Evolutionary conservation across 1,140 invertebrate genomes (phyloP), one percentile per base, ranked within the genome.

Genomic region (Pseudobourletiella spinata): DNA sequence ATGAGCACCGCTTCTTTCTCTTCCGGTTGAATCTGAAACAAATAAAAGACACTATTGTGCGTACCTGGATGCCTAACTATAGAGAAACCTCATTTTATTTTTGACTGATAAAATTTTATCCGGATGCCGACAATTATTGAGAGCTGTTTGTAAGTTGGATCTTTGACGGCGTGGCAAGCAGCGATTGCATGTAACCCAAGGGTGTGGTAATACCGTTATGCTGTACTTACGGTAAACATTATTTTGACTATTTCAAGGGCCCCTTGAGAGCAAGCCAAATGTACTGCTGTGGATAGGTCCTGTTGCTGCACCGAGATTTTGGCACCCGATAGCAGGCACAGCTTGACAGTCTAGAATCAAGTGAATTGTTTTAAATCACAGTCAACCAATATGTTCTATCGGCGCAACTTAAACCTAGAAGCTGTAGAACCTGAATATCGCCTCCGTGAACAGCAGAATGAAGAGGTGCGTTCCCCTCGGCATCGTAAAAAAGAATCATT

Each of bases 261-360:
- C 1, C 88, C 86, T 79, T 89, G 88, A 14, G 88, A 82, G 71
- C 87, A 89, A 1, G 90, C 91, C 67, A 92, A 78, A 76, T 94
- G 91, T 1, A 93, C 84, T 1, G 91, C 88, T 2, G 90, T 94
- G 0, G 88, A 90, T 24, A 87, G 77, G 76, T 94, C 89, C 70
- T 91, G 84, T 77, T 93, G 86, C 73, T 91, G 87, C 0, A 84
- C 88, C 1, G 87, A 88, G 59, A 92, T 90, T 70, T 86, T 86
- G 0, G 89, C 88, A 8, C 89, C 89, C 14, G 86, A 89, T 64
- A 82, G 83, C n/a, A 93, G 76, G 75, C 89, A 93, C 2, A 94
- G 76, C 71, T 89, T 84, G 11, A 93, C 88, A 4, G 88, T 88
- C 79, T 83, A 15, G 67, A 68, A 63, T 60, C n/a, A n/a, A n/a